phyloP scores from a whole-genome alignment of 1,140 invertebrate genomes.

The Teleopsis dalmanni region DNA sequence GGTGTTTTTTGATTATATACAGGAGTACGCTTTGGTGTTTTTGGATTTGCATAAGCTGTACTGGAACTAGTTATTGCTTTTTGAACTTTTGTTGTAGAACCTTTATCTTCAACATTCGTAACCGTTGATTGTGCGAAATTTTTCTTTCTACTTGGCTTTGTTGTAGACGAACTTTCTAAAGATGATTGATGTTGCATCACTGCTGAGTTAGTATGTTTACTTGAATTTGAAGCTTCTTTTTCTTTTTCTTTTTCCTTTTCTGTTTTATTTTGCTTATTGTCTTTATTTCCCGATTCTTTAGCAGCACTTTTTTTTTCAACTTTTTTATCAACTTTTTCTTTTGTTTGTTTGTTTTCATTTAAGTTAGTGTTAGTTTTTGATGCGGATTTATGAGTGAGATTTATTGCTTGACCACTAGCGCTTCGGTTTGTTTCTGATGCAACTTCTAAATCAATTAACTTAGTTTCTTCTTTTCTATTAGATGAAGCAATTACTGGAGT shows the following conservation, averaged over 20 bases:
- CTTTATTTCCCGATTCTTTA: constrained; percentile 3
- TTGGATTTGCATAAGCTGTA: constrained; percentile 1
- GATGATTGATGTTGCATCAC: not conserved
- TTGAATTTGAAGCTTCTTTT: constrained; percentile 10
- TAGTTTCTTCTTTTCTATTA: constrained; percentile 8
- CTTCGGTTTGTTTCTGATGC: not conserved
- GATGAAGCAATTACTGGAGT: constrained; percentile 30
- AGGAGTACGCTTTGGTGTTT: constrained; percentile 25
- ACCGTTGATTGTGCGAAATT: not conserved
- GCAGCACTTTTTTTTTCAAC: constrained; percentile 12
- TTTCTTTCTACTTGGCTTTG: constrained; percentile 12
- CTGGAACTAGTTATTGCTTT: not conserved
- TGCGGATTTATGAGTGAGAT: not conserved
- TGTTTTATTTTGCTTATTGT: constrained; percentile 7
- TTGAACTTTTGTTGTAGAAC: constrained; percentile 4
- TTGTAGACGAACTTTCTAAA: constrained; percentile 7
- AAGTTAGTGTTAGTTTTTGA: not conserved
- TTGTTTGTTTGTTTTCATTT: constrained; percentile 1
- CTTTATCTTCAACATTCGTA: not conserved
- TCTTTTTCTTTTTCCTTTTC: constrained; percentile 1
- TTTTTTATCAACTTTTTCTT: constrained; percentile 24
- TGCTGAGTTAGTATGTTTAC: not conserved
- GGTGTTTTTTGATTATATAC: constrained; percentile 31
- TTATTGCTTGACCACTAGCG: constrained; percentile 12
- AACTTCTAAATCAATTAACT: constrained; percentile 5